Base-by-base conservation (phyloP, 2,113 vertebrate species). In the Stercorarius parasiticus region DNA sequence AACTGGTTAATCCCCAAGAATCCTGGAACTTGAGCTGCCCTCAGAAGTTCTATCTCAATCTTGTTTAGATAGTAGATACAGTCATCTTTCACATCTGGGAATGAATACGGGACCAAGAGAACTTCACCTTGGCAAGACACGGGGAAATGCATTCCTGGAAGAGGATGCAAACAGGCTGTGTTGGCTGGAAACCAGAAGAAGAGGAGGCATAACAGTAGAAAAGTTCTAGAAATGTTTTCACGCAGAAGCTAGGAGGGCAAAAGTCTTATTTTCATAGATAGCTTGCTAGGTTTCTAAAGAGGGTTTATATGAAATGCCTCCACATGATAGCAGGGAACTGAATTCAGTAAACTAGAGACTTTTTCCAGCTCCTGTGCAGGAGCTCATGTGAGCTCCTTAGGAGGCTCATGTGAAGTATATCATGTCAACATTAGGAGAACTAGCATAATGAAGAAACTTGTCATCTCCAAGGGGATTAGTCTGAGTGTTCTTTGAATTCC, bases 241-340 rank as follows among this genome's bases (percentile, higher is more conserved):
- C 0, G 0, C 34, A 71, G 58, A 76, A 89, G 29, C 26, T 78
- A 5, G 1, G 1, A 84, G 25, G 10, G 17, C 19, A 87, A 82
- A 91, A 70, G 50, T 8, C 15, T 93, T 66, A 18, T 77, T 93
- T 69, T 73, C 23, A 69, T 19, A 4, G 0, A 30, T 10, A 65
- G 8, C 5, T 88, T 65, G 18, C 43, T 69, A 67, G 0, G 1
- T 34, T 80, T 90, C 62, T 86, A 50, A 70, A 86, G 30, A 42
- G 3, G 2, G 3, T 65, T 89, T 78, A 4, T 21, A 40, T 25
- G 34, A 77, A 7, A 6, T 53, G 7, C 6, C 9, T 83, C 11
- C 42, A 7, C n/a, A 72, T 38, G 88, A 56, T 3, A 77, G 17
- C 25, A 85, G 69, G 55, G 42, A 92, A 66, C 30, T 9, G 14